Base-by-base conservation (phyloP, 2,888 invertebrate genomes). In the Cetonia aurata region DNA sequence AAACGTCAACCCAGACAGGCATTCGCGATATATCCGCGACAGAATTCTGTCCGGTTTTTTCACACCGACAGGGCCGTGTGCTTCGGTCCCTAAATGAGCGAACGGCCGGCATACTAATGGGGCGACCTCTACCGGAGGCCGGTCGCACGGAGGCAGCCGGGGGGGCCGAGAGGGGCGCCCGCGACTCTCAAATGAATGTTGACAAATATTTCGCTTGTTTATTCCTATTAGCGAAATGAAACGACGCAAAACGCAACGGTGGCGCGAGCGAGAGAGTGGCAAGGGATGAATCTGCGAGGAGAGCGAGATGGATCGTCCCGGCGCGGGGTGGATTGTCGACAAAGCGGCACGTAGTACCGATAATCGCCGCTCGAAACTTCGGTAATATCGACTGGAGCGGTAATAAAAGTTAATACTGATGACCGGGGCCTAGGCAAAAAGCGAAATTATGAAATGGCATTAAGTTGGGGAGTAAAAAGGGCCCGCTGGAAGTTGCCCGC, bases 171-270 rank as follows among this genome's bases (percentile, higher is more conserved):
- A 25, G 4, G 25, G 25, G 25, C 25, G 31, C 6, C n/a, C 12
- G 53, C 53, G 53, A 53, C 6, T 31, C 73, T 69, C 73, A 75
- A 75, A 75, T 75, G 75, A 75, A 75, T 75, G 75, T 72, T 75
- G 75, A 75, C 75, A 75, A 75, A 75, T 75, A 75, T 75, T 75
- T 72, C 69, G 69, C 74, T 73, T 73, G 75, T 74, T 74, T 73
- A 73, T 73, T 74, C 73, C 59, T 66, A 69, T 73, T 74, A 72
- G 70, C 71, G 71, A 71, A 71, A 57, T 25, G 69, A 25, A 25
- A 25, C 25, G 25, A 25, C 25, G 25, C 25, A 25, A 25, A 25
- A 25, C 25, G 25, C 3, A 25, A 25, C 4, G 25, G 4, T n/a
- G 25, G 50, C 50, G 50, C 2, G 17, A 50, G 50, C 10, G 19